Evolutionary conservation across 2,797 vertebrate genomes (phyloP).

Genomic region (Gymnopithys bicolor): DNA sequence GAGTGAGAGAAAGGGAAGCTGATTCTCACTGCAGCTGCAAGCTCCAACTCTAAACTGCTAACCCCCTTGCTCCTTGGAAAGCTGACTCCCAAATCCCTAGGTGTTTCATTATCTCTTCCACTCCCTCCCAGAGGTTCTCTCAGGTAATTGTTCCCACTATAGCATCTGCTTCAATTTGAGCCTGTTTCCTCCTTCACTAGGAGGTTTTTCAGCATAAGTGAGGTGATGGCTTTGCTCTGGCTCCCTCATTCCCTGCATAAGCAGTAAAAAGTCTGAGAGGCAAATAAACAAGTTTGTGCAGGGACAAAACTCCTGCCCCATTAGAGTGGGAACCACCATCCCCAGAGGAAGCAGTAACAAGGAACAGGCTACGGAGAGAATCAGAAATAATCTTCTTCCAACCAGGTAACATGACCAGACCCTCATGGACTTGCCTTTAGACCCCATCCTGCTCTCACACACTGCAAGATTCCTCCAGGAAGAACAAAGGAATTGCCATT

Average conservation of each 20-base stretch:
- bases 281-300: not conserved
- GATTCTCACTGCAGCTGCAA: constrained; percentile 54
- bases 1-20: constrained; percentile 2
- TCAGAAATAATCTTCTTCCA: not conserved
- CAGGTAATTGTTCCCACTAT: constrained; percentile 70
- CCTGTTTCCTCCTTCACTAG: constrained; percentile 31
- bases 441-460: not conserved
- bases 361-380: not conserved
- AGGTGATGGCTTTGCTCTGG: not conserved
- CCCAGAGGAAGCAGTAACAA: not conserved
- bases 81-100: constrained; percentile 64
- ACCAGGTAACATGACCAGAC: not conserved
- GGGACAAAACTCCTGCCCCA: not conserved
- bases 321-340: not conserved
- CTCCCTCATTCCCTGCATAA: not conserved
- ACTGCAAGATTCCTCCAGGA: not conserved
- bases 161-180: constrained; percentile 62
- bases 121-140: constrained; percentile 46
- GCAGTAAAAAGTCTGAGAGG: not conserved
- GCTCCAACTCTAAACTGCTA: constrained; percentile 47
- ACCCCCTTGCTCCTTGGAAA: constrained; percentile 51
- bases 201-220: not conserved
- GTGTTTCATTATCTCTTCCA: constrained; percentile 69
- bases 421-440: not conserved
- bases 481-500: not conserved